Evolutionary conservation across 2,113 vertebrate species (phyloP).

Genomic region (Pelusios castaneus): DNA sequence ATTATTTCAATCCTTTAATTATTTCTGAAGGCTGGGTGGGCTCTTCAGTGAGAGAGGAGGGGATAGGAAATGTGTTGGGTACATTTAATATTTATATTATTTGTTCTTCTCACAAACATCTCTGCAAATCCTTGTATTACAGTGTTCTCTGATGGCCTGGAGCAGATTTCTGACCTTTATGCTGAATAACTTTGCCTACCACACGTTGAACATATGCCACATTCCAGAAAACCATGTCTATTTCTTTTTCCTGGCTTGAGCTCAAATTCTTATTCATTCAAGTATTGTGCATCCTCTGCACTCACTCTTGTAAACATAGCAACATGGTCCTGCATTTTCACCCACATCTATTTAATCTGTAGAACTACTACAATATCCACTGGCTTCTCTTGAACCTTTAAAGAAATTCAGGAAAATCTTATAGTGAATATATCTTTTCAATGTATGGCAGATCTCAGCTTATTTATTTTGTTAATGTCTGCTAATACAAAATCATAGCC

Average conservation of each 20-base stretch:
- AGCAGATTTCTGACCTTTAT: neutral
- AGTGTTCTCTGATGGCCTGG: neutral
- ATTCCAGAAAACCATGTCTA: neutral
- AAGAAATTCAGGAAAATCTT: neutral
- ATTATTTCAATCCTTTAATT: neutral
- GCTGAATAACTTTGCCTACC: too few species aligned
- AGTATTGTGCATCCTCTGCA: neutral
- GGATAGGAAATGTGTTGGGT: neutral
- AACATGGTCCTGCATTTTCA: neutral
- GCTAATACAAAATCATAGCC: slow-evolving; percentile 18
- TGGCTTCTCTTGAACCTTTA: neutral
- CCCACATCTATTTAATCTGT: neutral
- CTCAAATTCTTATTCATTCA: neutral
- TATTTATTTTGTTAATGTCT: slow-evolving; percentile 23
- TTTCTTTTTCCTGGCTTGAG: neutral
- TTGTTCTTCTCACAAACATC: neutral
- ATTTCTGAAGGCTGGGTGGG: neutral
- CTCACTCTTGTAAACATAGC: neutral
- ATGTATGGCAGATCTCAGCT: slow-evolving; percentile 15
- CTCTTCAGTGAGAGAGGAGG: neutral
- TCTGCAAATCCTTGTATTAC: neutral
- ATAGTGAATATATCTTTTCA: neutral
- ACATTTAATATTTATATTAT: rapidly evolving
- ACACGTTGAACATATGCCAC: neutral
- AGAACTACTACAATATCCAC: neutral